phyloP scores from a whole-genome alignment of 1,140 invertebrate species.

The Drosophila malerkotliana region DNA sequence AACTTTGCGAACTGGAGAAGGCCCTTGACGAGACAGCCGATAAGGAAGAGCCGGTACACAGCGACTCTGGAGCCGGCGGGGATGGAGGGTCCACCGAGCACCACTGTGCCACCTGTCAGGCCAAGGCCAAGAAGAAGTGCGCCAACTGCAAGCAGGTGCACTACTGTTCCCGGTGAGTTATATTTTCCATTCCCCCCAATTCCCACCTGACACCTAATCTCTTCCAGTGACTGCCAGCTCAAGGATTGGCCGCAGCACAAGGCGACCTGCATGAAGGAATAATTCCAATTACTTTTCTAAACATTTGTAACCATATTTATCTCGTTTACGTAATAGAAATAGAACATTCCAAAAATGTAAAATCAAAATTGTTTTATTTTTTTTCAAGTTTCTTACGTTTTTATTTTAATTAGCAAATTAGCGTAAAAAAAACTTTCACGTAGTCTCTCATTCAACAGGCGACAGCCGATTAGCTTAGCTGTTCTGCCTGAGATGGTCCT shows the following conservation, averaged over 20 bases:
- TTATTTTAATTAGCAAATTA: constrained; percentile 56
- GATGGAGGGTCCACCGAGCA: constrained; percentile 2
- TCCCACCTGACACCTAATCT: not conserved
- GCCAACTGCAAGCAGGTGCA: constrained; percentile 84
- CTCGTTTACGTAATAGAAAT: constrained; percentile 25
- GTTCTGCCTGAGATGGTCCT: constrained; percentile 93
- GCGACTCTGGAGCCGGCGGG: constrained; percentile 18
- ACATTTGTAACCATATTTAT: not conserved
- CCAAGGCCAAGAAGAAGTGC: constrained; percentile 84
- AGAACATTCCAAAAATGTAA: constrained; percentile 71
- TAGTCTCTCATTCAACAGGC: constrained; percentile 76
- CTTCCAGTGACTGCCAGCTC: constrained; percentile 84
- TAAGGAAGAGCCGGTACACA: constrained; percentile 20
- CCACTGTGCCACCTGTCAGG: constrained; percentile 83
- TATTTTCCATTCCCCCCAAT: not conserved
- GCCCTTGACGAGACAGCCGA: constrained; percentile 24
- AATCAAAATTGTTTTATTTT: constrained; percentile 10
- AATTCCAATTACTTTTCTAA: constrained; percentile 1
- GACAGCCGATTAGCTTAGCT: constrained; percentile 62
- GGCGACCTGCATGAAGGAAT: constrained; percentile 31
- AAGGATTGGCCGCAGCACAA: constrained; percentile 85
- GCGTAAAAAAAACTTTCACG: constrained; percentile 63
- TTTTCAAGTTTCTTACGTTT: constrained; percentile 26
- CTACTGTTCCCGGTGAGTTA: constrained; percentile 84
- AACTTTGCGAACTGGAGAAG: constrained; percentile 84